phyloP scores from a whole-genome alignment of 2,888 invertebrate species.

The Ectropis crepuscularia region DNA sequence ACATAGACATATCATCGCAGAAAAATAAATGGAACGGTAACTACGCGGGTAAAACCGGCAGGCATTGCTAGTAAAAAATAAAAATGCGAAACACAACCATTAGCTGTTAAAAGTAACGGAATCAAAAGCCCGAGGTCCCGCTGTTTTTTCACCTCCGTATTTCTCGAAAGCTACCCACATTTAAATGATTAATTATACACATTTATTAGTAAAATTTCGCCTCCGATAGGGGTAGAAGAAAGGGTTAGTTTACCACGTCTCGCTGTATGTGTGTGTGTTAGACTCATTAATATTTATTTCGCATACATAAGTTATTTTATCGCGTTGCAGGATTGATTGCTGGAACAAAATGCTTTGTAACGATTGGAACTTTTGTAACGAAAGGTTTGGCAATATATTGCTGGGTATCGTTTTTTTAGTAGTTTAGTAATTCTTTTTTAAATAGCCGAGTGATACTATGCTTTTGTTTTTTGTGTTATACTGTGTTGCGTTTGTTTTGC shows the following conservation, averaged over 20 bases:
- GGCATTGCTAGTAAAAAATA: background rate
- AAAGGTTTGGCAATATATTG: constrained; percentile 1
- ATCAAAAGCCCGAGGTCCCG: constrained; percentile 17
- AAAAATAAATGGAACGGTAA: too few relatives aligned
- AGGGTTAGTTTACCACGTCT: constrained; percentile 65
- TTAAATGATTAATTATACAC: constrained; percentile 80
- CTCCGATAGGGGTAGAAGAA: constrained; percentile 69
- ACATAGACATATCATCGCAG: too few relatives aligned
- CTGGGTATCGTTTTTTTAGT: too few relatives aligned
- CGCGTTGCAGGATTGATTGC: constrained; percentile 58
- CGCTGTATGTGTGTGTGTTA: constrained; percentile 57
- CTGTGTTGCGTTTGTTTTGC: too few relatives aligned
- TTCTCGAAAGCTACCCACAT: constrained; percentile 42
- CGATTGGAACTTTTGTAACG: constrained; percentile 24
- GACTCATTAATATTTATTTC: constrained; percentile 79
- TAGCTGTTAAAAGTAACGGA: constrained; percentile 18
- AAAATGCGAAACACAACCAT: constrained; percentile 2
- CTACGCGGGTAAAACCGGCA: too few relatives aligned
- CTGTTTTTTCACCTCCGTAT: constrained; percentile 38
- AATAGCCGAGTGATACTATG: too few relatives aligned
- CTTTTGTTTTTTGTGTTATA: too few relatives aligned
- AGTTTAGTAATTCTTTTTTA: too few relatives aligned
- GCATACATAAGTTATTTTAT: constrained; percentile 66
- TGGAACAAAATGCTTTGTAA: constrained; percentile 41
- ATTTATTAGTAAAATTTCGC: constrained; percentile 80